Conservation (phyloP, 2,797 vertebrate species). For the Phoeniculus purpureus region DNA sequence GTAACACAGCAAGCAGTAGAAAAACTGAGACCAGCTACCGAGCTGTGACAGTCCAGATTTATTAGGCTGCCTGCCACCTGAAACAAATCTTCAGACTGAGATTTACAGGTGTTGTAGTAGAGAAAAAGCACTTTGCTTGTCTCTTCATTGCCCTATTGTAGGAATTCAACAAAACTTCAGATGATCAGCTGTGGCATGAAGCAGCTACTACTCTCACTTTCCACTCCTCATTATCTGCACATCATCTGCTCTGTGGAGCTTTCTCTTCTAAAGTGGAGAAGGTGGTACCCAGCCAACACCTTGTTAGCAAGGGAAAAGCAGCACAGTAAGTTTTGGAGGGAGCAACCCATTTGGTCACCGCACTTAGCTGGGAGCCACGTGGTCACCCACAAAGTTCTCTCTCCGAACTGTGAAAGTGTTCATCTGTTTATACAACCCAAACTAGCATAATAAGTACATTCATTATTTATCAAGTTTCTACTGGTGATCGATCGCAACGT, state of each 20-base stretch:
- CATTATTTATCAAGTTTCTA: no score
- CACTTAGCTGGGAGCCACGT: neutral
- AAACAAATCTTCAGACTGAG: conserved; percentile 34
- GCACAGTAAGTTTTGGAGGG: neutral
- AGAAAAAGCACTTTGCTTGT: neutral
- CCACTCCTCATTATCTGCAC: neutral
- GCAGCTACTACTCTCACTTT: neutral
- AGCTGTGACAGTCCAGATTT: conserved; percentile 37
- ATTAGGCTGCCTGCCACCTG: conserved; percentile 11
- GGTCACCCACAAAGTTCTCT: neutral
- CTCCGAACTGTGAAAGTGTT: neutral
- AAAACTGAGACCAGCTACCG: conserved; percentile 6
- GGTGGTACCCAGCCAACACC: neutral
- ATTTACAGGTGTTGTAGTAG: conserved; percentile 7
- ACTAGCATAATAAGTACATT: no score
- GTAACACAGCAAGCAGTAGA: neutral
- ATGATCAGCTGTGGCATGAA: neutral
- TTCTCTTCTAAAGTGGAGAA: neutral
- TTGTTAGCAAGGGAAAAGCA: neutral
- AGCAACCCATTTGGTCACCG: neutral
- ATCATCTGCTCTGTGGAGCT: neutral
- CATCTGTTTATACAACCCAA: no score
- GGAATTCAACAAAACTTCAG: neutral
- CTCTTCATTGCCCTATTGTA: neutral
- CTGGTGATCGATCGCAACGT: no score